These are phyloP conservation scores for Peribatodes rhomboidaria DNA, from an alignment of 2,888 invertebrate genomes.

Conservation along the genomic window DNA sequence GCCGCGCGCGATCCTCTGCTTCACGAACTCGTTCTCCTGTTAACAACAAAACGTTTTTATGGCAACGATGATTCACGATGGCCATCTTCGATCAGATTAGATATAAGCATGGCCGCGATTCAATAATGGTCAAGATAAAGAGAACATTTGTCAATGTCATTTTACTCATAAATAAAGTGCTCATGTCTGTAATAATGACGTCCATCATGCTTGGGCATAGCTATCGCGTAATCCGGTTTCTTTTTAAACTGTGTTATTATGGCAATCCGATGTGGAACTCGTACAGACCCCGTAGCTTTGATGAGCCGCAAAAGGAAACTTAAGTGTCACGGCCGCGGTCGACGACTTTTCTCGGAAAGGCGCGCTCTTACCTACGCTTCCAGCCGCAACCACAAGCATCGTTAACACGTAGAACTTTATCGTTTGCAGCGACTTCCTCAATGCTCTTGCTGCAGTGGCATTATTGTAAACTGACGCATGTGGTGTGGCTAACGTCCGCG, in stretches of 20 bases:
- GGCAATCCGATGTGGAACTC: slow-evolving; percentile 41
- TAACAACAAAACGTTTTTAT: slow-evolving; percentile 35
- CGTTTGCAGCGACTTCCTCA: slow-evolving; percentile 31
- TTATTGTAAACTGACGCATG: background rate
- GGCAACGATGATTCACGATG: too few species aligned
- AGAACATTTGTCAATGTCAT: background rate
- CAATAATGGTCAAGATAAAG: too few species aligned
- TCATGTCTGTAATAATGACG: background rate
- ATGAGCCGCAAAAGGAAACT: slow-evolving; percentile 51
- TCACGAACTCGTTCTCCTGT: slow-evolving; percentile 94
- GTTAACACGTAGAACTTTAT: slow-evolving; percentile 28
- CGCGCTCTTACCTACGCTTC: slow-evolving; percentile 32
- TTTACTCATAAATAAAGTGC: slow-evolving; percentile 1
- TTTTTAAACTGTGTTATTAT: slow-evolving; percentile 23
- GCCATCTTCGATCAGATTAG: too few species aligned
- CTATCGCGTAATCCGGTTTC: slow-evolving; percentile 23
- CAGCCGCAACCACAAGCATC: slow-evolving; percentile 46
- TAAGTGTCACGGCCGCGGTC: slow-evolving; percentile 61
- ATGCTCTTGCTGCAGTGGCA: slow-evolving; percentile 28
- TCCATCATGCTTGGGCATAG: background rate
- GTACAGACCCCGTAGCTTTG: slow-evolving; percentile 40
- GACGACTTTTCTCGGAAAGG: slow-evolving; percentile 53
- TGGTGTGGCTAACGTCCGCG: slow-evolving; percentile 25
- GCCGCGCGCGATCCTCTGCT: slow-evolving; percentile 94
- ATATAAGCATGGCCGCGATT: too few species aligned